phyloP scores from a whole-genome alignment of 2,888 invertebrate species.

The Melangyna quadrimaculata region DNA sequence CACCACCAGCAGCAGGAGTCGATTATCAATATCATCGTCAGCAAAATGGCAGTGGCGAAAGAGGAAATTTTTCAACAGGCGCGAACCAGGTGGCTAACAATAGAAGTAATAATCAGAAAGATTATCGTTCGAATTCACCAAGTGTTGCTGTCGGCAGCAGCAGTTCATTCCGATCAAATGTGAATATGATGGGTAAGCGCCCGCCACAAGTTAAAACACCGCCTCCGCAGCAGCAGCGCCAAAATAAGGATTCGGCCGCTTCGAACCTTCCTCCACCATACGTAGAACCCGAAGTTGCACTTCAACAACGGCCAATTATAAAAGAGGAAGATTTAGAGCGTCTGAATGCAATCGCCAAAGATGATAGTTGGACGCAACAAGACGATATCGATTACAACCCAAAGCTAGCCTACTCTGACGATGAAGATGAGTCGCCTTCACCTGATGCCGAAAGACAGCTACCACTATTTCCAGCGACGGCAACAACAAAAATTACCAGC shows the following conservation, averaged over 20 bases:
- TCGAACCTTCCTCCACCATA: constrained; percentile 74
- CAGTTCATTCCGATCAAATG: constrained; percentile 77
- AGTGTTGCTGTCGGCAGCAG: constrained; percentile 46
- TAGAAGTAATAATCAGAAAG: constrained; percentile 69
- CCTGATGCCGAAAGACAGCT: constrained; percentile 55
- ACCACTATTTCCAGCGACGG: constrained; percentile 61
- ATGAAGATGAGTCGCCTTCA: constrained; percentile 90
- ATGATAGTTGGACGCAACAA: constrained; percentile 95
- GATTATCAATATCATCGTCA: constrained; percentile 71
- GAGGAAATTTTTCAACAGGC: constrained; percentile 59
- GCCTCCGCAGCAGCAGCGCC: constrained; percentile 73
- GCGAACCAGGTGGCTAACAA: constrained; percentile 53
- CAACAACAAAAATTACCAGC: constrained; percentile 73
- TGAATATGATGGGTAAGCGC: constrained; percentile 78
- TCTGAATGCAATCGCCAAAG: constrained; percentile 94
- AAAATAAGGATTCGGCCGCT: constrained; percentile 76
- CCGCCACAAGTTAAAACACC: constrained; percentile 75
- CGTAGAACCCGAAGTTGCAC: constrained; percentile 83
- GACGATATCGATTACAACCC: constrained; percentile 97
- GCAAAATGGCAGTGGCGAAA: constrained; percentile 66
- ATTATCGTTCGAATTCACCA: constrained; percentile 75
- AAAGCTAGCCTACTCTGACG: constrained; percentile 96
- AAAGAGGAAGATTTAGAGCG: constrained; percentile 95
- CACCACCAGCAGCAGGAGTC: constrained; percentile 51
- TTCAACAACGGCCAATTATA: constrained; percentile 92